These are phyloP conservation scores for Campylorhamphus procurvoides DNA, from an alignment of 2,113 vertebrate genomes.

Conservation along the genomic window DNA sequence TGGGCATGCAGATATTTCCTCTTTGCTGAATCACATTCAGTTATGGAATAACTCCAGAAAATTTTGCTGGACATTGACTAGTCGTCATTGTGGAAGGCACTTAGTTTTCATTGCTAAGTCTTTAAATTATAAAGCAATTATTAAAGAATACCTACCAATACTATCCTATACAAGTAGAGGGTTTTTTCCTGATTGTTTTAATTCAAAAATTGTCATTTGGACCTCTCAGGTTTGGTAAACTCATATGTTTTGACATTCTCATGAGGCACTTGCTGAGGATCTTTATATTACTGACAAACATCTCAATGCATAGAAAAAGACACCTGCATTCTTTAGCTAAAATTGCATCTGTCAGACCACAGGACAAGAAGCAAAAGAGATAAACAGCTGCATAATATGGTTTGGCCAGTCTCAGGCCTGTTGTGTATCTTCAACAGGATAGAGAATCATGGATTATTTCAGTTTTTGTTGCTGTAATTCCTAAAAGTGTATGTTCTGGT, in stretches of 20 bases:
- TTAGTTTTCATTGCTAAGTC: background rate
- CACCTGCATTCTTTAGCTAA: background rate
- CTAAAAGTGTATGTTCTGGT: background rate
- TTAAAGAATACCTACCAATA: background rate
- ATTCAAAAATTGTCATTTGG: background rate
- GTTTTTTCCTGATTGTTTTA: background rate
- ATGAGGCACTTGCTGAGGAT: background rate
- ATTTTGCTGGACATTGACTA: background rate
- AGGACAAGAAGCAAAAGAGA: background rate
- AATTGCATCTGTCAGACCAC: background rate
- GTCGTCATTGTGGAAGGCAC: background rate
- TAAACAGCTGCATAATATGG: background rate
- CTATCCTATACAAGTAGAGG: background rate
- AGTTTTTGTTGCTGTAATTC: background rate
- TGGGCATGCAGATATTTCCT: background rate
- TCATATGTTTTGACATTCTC: background rate
- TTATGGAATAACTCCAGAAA: background rate
- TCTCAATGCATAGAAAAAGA: background rate
- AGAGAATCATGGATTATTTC: background rate
- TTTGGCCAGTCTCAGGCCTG: background rate
- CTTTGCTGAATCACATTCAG: background rate
- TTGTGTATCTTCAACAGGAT: background rate
- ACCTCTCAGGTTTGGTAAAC: background rate
- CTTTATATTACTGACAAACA: background rate
- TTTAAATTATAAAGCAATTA: background rate